Conservation (phyloP, 2,888 invertebrate genomes). For the Mythimna lalbum region DNA sequence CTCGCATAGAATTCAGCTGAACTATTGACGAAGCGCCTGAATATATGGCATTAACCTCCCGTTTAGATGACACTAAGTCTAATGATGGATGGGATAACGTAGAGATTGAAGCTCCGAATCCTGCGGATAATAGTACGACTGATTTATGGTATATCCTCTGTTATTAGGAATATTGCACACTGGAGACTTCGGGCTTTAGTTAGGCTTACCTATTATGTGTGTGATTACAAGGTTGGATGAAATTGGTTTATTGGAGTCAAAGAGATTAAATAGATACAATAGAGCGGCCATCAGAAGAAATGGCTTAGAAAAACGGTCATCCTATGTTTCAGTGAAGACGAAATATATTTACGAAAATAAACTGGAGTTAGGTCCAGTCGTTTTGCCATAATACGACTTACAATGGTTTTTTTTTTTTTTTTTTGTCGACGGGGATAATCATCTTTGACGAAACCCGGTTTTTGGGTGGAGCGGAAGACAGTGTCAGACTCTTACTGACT, state of each 20-base stretch:
- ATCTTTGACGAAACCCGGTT: too few species aligned
- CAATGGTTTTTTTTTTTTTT: too few species aligned
- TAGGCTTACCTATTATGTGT: neutral
- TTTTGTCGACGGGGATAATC: too few species aligned
- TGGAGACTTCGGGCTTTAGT: neutral
- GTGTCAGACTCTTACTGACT: too few species aligned
- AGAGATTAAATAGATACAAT: too few species aligned
- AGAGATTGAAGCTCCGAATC: slow-evolving; percentile 61
- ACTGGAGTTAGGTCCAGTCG: too few species aligned
- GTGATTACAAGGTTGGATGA: neutral
- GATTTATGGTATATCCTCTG: slow-evolving; percentile 55
- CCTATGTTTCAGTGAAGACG: too few species aligned
- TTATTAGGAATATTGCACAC: slow-evolving; percentile 43
- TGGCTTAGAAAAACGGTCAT: too few species aligned
- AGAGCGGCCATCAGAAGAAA: too few species aligned
- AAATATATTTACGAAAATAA: too few species aligned
- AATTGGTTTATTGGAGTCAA: neutral
- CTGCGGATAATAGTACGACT: slow-evolving; percentile 53
- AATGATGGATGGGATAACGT: slow-evolving; percentile 57
- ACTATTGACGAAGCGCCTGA: neutral
- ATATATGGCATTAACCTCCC: slow-evolving; percentile 25
- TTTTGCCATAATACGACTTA: too few species aligned
- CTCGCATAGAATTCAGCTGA: neutral
- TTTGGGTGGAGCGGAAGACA: too few species aligned
- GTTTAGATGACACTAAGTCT: slow-evolving; percentile 57